Conservation (phyloP, 2,113 vertebrate species). For the Cinclus cinclus region DNA sequence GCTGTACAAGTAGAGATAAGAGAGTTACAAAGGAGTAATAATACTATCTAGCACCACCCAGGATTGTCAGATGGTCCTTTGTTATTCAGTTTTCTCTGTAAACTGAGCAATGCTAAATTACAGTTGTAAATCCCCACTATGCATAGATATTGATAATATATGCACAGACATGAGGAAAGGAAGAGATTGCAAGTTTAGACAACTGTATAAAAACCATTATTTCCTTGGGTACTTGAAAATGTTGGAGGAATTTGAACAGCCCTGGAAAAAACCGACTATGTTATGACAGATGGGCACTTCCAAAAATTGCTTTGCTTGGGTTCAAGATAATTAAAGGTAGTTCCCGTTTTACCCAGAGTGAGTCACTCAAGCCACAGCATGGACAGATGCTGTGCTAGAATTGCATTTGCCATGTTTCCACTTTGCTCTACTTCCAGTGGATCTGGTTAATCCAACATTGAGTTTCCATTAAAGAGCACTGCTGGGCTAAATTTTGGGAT, state of each 20-base stretch:
- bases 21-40: neutral
- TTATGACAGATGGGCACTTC: neutral
- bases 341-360: neutral
- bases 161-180: neutral
- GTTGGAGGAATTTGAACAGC: neutral
- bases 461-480: neutral
- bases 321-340: neutral
- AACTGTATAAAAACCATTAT: neutral
- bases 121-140: neutral
- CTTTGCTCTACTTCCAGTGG: neutral
- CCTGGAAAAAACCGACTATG: neutral
- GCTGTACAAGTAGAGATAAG: slow-evolving; percentile 4
- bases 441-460: neutral
- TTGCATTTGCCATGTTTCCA: neutral
- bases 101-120: neutral
- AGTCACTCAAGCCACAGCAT: neutral
- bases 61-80: neutral
- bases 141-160: neutral
- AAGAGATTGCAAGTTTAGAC: neutral
- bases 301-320: neutral
- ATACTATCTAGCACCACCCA: neutral
- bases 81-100: neutral
- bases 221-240: neutral
- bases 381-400: neutral
- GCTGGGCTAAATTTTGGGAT: neutral